Evolutionary conservation across 2,113 vertebrate genomes (phyloP).

Genomic region (Ammodytes marinus): DNA sequence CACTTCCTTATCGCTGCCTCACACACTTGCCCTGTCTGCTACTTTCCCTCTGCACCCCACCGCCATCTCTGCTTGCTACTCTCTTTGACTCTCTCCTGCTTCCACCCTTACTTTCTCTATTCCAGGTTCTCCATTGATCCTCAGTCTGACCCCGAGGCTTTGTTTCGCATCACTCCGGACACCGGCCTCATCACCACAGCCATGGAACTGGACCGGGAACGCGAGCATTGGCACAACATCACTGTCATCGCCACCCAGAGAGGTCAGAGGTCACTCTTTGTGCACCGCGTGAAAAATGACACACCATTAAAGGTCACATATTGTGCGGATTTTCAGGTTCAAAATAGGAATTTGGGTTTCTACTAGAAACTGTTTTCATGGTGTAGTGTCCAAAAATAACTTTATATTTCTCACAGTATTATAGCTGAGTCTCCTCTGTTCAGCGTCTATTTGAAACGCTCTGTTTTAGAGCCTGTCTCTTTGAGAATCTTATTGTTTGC

Average conservation of each 20-base stretch:
- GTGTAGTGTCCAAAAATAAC: too few species aligned
- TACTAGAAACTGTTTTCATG: too few species aligned
- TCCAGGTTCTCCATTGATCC: constrained; percentile 91
- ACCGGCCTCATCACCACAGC: constrained; percentile 90
- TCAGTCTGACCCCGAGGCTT: constrained; percentile 89
- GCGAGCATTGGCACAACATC: constrained; percentile 90
- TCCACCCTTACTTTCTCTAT: constrained; percentile 10
- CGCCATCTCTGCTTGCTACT: constrained; percentile 33
- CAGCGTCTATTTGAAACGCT: too few species aligned
- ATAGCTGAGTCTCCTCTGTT: too few species aligned
- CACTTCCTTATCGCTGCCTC: constrained; percentile 70
- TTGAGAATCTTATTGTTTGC: too few species aligned
- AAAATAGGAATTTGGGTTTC: too few species aligned
- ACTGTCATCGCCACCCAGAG: constrained; percentile 91
- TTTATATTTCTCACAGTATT: too few species aligned
- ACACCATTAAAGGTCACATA: neutral
- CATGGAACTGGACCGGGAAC: constrained; percentile 89
- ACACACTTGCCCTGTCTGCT: constrained; percentile 67
- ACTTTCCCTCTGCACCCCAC: constrained; percentile 40
- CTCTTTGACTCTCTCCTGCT: constrained; percentile 37
- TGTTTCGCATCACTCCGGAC: constrained; percentile 90
- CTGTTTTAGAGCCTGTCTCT: too few species aligned
- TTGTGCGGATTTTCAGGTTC: too few species aligned
- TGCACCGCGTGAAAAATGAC: neutral
- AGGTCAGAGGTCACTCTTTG: constrained; percentile 82